Evolutionary conservation across 2,797 vertebrate species (phyloP), one percentile per base, ranked within the genome.

Genomic region (Ara ararauna): DNA sequence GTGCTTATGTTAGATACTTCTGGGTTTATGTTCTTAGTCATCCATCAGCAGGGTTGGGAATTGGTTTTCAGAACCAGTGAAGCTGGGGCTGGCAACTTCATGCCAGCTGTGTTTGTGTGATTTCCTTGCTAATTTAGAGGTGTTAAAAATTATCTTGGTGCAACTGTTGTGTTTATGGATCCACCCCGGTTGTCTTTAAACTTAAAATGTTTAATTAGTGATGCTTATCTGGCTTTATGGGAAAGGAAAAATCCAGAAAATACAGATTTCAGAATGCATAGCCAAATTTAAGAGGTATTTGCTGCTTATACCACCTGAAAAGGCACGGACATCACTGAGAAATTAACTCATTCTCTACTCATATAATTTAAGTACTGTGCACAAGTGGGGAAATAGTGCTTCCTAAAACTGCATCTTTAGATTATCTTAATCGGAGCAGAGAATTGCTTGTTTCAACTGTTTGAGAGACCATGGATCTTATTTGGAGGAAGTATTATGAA

Each of bases 371-470:
- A 84, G 50, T 65, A n/a, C 12, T 40, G 2, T 27, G 27, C 14
- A n/a, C 1, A 9, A 61, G 29, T 38, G 24, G 45, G 42, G 73
- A 95, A 91, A 66, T 68, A 27, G 38, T 91, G 34, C 77, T 90
- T 93, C 92, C 77, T 91, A 58, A 88, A 76, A 70, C 58, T 85
- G 60, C 19, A 51, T 85, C n/a, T 93, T 93, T 64, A 78, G 36
- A 62, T 82, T 85, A 65, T 93, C 88, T 93, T 87, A 80, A 87
- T 85, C 0, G 1, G 74, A 72, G 71, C 9, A 32, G 74, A 81
- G 44, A 78, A 81, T 82, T 90, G 47, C 36, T 87, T 89, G 36
- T 81, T 95, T 86, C 71, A 72, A 1, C 36, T 90, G 18, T 66
- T 65, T 79, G 51, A 70, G 44, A 88, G 27, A 64, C 54, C 11